Conservation (phyloP, 2,888 invertebrate species). For the Drosophila mayaguana region DNA sequence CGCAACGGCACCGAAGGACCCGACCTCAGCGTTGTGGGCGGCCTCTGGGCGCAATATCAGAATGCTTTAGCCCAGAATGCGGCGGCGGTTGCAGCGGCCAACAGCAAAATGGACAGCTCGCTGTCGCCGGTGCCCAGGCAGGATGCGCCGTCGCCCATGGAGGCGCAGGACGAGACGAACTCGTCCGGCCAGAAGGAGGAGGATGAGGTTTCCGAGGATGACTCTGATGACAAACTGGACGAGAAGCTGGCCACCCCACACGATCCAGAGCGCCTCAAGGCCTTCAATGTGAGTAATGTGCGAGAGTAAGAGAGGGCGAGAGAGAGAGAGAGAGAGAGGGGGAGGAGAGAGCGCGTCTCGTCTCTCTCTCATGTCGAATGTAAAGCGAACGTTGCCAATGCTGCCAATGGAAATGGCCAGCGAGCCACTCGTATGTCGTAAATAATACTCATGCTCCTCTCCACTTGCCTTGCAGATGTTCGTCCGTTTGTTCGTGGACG, state of each 20-base stretch:
- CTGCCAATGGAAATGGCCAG: conserved; percentile 36
- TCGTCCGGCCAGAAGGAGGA: conserved; percentile 95
- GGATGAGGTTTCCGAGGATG: conserved; percentile 93
- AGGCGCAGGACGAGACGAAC: conserved; percentile 92
- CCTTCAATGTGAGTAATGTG: conserved; percentile 93
- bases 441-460: not conserved
- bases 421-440: not conserved
- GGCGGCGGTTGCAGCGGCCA: conserved; percentile 86
- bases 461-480: conserved; percentile 91
- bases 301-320: conserved; percentile 22
- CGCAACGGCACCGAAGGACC: conserved; percentile 87
- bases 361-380: conserved; percentile 48
- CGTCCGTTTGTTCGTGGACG: conserved; percentile 97
- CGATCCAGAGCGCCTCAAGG: conserved; percentile 97
- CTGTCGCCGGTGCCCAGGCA: conserved; percentile 85
- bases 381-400: conserved; percentile 78
- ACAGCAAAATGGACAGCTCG: conserved; percentile 83
- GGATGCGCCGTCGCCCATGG: conserved; percentile 87
- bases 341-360: conserved; percentile 23
- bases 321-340: conserved; percentile 21
- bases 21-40: conserved; percentile 87
- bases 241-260: conserved; percentile 89
- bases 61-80: conserved; percentile 91
- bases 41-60: conserved; percentile 94
- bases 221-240: conserved; percentile 95